A percentile compares a stretch with the other conserved stretches of the same genome.
Conservation (phyloP, 2,888 invertebrate species). For the Callosobruchus maculatus region DNA sequence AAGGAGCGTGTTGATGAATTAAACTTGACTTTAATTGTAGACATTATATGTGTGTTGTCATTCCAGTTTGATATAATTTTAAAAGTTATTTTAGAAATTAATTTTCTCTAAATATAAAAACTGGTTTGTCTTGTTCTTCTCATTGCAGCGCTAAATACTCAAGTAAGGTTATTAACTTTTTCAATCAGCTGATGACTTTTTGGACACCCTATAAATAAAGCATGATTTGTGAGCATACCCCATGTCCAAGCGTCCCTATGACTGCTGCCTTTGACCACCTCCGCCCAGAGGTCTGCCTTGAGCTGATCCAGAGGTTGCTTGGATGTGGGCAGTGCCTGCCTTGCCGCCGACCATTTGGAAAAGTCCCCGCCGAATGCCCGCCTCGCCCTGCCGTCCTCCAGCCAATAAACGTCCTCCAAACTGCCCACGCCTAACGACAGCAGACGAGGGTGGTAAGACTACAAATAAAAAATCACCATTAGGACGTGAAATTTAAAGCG, state of each 20-base stretch:
- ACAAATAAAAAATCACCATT: background rate
- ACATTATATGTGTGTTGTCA: too few species aligned
- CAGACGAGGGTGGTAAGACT: constrained; percentile 67
- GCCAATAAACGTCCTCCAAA: constrained; percentile 87
- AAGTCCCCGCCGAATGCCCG: constrained; percentile 71
- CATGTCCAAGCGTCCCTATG: constrained; percentile 89
- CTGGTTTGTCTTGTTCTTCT: too few species aligned
- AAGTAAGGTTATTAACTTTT: too few species aligned
- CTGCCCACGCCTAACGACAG: constrained; percentile 78
- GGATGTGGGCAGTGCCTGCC: constrained; percentile 78
- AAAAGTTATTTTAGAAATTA: too few species aligned
- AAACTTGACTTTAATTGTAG: too few species aligned
- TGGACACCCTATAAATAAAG: too few species aligned
- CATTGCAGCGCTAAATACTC: too few species aligned
- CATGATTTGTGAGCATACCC: constrained; percentile 57
- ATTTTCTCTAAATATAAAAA: too few species aligned
- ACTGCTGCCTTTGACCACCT: constrained; percentile 79
- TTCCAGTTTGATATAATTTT: too few species aligned
- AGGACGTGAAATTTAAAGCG: too few species aligned
- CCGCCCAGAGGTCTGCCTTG: constrained; percentile 81
- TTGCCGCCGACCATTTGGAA: constrained; percentile 72
- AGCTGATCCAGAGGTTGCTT: constrained; percentile 74
- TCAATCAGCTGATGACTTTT: too few species aligned
- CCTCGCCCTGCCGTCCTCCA: constrained; percentile 73
- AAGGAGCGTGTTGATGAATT: too few species aligned